Evolutionary conservation across 2,888 invertebrate species (phyloP).

Genomic region (Hemistola chrysoprasaria): DNA sequence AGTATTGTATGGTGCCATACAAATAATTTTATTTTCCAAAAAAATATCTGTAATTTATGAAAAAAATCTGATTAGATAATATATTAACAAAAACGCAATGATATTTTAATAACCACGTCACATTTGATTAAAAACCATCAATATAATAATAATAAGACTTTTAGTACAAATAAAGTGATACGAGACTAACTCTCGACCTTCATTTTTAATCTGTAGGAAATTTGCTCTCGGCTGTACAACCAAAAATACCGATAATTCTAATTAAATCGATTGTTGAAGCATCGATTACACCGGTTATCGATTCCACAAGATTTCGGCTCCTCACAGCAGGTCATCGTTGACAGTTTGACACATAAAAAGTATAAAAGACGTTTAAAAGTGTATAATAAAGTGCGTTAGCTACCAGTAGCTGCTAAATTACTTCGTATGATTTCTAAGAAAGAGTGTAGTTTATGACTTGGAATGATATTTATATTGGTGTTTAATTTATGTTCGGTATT

Average conservation of each 20-base stretch:
- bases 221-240: conserved; percentile 36
- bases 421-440: conserved; percentile 41
- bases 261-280: conserved; percentile 77
- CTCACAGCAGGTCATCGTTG: conserved; percentile 51
- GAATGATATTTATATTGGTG: conserved; percentile 14
- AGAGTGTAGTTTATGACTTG: conserved; percentile 31
- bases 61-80: too few relatives aligned
- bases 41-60: neutral
- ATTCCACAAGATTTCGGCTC: conserved; percentile 60
- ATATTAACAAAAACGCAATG: too few relatives aligned
- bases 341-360: conserved; percentile 16
- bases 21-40: too few relatives aligned
- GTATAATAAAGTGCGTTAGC: conserved; percentile 32
- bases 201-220: too few relatives aligned
- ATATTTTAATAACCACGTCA: too few relatives aligned
- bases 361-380: conserved; percentile 4
- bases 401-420: conserved; percentile 63
- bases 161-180: too few relatives aligned
- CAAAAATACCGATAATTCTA: conserved; percentile 71
- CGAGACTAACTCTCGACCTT: too few relatives aligned
- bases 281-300: conserved; percentile 66
- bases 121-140: too few relatives aligned
- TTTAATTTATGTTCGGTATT: too few relatives aligned
- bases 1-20: too few relatives aligned
- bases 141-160: too few relatives aligned